These are phyloP conservation scores for Mastigias papua DNA, from an alignment of 30 jellyfish, hydroid and myxozoan genomes.

Conservation along the genomic window DNA sequence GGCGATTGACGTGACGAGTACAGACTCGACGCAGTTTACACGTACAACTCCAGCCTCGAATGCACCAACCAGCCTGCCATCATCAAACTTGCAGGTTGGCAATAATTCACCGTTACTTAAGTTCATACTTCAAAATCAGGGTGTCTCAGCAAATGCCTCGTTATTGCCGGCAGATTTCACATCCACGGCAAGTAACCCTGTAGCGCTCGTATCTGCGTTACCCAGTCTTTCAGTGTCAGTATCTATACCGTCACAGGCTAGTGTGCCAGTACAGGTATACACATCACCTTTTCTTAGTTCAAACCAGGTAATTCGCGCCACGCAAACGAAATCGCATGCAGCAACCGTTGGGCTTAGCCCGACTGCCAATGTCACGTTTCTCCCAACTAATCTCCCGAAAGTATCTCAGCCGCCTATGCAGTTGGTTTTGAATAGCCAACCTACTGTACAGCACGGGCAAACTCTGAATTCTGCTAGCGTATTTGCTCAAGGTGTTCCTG, in stretches of 20 bases:
- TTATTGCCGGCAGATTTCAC: conserved; percentile 3
- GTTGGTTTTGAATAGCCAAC: conserved; percentile 15
- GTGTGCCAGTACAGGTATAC: conserved; percentile 40
- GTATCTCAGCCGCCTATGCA: conserved; percentile 25
- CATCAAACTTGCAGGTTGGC: background rate
- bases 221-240: conserved; percentile 26
- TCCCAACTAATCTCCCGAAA: conserved; percentile 24
- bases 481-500: background rate
- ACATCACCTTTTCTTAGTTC: conserved; percentile 24
- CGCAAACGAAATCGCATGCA: conserved; percentile 54
- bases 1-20: background rate
- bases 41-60: background rate
- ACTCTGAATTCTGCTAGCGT: background rate
- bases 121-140: conserved; percentile 27
- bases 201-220: conserved; percentile 10
- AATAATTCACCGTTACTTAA: conserved; percentile 18
- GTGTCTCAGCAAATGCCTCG: conserved; percentile 4
- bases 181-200: conserved; percentile 3
- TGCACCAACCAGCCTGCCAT: background rate
- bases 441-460: conserved; percentile 9
- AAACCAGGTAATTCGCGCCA: conserved; percentile 17
- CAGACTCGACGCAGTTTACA: background rate
- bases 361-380: conserved; percentile 17
- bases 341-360: conserved; percentile 5
- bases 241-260: conserved; percentile 44